Percentiles rank a stretch among this genome's conserved stretches.
Evolutionary conservation across 1,140 invertebrate species (phyloP).

Genomic region (Ladona fulva): DNA sequence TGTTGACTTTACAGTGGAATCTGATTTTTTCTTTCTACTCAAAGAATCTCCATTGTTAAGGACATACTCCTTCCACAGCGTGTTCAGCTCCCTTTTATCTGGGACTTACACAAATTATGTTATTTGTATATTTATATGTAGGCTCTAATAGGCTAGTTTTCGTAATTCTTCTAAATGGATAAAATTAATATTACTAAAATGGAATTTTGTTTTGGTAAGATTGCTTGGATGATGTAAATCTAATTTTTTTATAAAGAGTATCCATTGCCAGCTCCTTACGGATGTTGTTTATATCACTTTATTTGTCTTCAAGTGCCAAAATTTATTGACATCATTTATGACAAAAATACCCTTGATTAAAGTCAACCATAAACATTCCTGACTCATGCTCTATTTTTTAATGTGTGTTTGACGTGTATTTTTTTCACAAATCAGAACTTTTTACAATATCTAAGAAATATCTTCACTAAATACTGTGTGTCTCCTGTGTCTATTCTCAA

Average conservation of each 20-base stretch:
- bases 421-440: neutral
- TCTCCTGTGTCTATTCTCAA: too few relatives aligned
- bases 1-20: neutral
- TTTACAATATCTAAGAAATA: too few relatives aligned
- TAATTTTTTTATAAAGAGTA: neutral
- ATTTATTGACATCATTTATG: neutral
- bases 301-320: neutral
- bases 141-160: neutral
- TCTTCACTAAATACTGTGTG: too few relatives aligned
- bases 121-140: neutral
- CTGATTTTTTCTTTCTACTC: too few relatives aligned
- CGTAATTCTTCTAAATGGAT: neutral
- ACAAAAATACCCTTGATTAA: neutral
- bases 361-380: neutral
- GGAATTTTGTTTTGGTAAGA: neutral
- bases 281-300: neutral
- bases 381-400: neutral
- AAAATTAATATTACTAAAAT: neutral
- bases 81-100: neutral
- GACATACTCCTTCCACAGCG: neutral
- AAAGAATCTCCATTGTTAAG: neutral
- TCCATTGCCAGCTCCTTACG: neutral
- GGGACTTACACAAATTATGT: neutral
- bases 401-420: neutral
- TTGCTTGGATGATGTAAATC: neutral